Evolutionary conservation across 2,797 vertebrate genomes (phyloP), one percentile per base, ranked within the genome.

Genomic region (Acropternis orthonyx): DNA sequence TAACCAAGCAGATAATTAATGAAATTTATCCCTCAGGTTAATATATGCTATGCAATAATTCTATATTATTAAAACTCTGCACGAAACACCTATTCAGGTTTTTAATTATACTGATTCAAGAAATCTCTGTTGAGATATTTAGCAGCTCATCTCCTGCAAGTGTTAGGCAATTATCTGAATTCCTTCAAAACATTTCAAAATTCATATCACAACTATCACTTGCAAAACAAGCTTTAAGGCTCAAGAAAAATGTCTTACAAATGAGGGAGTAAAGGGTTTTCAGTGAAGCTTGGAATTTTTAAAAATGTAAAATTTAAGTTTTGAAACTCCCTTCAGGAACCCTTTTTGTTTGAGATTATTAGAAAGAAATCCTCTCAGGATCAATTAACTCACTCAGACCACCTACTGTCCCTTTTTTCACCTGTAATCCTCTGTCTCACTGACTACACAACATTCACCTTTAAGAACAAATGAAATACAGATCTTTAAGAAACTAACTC

Each of bases 81-180:
- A 67, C 20, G 49, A 67, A 87, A 71, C 26, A 55, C 10, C 63
- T 48, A 36, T 10, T 27, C 48, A 9, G 1, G 0, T 0, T 2
- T 66, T 86, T 93, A 51, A 37, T 24, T 48, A 49, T 3, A 51
- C 13, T 32, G 17, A 26, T 61, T 81, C n/a, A 78, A 58, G 68
- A 58, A 58, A 55, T 23, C 20, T 68, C 54, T 84, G 23, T 44
- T 37, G 67, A 72, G 34, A 9, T 62, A 77, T 61, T 69, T 54
- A 68, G 54, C 37, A 73, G 36, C 5, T 58, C 43, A 83, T 7
- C 10, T 49, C 37, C 65, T 41, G 39, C 2, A 67, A 65, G 58
- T 72, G 69, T 56, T 30, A 49, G 12, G 36, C 79, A n/a, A 74
- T 7, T 37, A 66, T 24, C 24, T 48, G 30, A 66, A 63, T 69